Conservation (phyloP, 2,113 vertebrate genomes). For the Thalassarche chlororhynchos region DNA sequence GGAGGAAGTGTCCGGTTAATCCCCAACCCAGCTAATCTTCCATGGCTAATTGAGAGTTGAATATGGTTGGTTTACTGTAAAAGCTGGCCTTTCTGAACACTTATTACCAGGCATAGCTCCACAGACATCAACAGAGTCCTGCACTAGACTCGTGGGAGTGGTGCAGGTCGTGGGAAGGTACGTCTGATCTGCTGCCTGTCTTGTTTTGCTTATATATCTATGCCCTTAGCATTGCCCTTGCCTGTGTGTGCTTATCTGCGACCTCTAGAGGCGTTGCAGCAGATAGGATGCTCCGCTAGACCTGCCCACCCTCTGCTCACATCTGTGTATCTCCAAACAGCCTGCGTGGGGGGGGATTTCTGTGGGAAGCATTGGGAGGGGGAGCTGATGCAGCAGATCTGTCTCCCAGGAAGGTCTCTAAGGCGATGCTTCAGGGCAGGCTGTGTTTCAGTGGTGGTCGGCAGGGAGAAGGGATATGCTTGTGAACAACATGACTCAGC, state of each 20-base stretch:
- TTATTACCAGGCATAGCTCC: neutral
- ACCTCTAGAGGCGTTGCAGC: neutral
- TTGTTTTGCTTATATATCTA: neutral
- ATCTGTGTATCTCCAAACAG: neutral
- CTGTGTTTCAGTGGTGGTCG: neutral
- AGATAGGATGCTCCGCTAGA: neutral
- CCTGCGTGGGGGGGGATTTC: accelerated
- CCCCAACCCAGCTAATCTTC: neutral
- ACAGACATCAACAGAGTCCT: neutral
- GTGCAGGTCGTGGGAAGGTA: neutral
- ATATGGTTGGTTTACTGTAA: neutral
- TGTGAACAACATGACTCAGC: neutral
- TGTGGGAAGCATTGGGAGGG: neutral
- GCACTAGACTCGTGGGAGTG: neutral
- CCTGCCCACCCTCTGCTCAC: neutral
- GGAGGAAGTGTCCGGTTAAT: neutral
- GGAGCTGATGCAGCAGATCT: neutral
- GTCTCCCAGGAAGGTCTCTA: neutral
- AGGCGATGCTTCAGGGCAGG: neutral
- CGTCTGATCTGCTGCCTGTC: neutral
- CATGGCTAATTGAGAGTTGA: neutral
- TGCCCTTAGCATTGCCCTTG: neutral
- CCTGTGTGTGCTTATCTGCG: neutral
- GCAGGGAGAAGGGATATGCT: neutral
- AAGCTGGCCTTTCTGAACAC: neutral